A percentile compares a stretch with the other conserved stretches of the same genome.
phyloP scores from a whole-genome alignment of 2,888 invertebrate species.

The Achlya flavicornis region DNA sequence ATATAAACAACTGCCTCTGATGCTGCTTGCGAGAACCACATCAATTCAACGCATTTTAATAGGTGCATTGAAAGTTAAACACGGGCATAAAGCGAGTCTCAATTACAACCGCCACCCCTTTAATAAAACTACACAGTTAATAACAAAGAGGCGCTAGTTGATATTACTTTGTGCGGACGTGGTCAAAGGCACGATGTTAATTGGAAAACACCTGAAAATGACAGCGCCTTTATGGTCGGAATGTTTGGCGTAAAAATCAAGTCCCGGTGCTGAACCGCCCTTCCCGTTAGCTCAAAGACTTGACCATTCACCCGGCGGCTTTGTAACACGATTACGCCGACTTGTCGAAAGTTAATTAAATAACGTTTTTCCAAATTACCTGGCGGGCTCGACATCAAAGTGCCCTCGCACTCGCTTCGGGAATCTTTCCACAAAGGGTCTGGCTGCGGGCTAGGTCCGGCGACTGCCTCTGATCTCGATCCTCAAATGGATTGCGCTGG shows the following conservation, averaged over 20 bases:
- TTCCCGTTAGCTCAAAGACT: conserved; percentile 68
- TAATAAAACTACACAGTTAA: conserved; percentile 68
- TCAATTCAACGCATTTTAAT: conserved; percentile 10
- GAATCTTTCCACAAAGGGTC: conserved; percentile 76
- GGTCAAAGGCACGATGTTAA: conserved; percentile 82
- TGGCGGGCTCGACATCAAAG: conserved; percentile 78
- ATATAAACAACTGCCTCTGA: conserved; percentile 25
- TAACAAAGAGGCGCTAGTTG: conserved; percentile 68
- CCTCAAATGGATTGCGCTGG: conserved; percentile 55
- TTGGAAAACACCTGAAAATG: conserved; percentile 82
- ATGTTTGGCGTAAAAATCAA: conserved; percentile 81
- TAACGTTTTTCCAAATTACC: conserved; percentile 83
- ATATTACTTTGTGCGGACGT: conserved; percentile 65
- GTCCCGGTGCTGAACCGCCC: conserved; percentile 54
- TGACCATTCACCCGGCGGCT: conserved; percentile 76
- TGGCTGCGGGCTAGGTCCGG: conserved; percentile 70
- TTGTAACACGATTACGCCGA: conserved; percentile 82
- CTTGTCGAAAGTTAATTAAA: conserved; percentile 84
- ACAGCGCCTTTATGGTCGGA: conserved; percentile 79
- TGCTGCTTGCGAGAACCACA: not conserved
- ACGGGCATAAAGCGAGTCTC: conserved; percentile 47
- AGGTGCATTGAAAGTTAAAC: conserved; percentile 10
- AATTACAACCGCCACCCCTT: conserved; percentile 61
- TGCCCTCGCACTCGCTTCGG: conserved; percentile 60
- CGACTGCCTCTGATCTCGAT: conserved; percentile 58